Evolutionary conservation across 2,113 vertebrate genomes (phyloP).

Genomic region (Tachysurus fulvidraco): DNA sequence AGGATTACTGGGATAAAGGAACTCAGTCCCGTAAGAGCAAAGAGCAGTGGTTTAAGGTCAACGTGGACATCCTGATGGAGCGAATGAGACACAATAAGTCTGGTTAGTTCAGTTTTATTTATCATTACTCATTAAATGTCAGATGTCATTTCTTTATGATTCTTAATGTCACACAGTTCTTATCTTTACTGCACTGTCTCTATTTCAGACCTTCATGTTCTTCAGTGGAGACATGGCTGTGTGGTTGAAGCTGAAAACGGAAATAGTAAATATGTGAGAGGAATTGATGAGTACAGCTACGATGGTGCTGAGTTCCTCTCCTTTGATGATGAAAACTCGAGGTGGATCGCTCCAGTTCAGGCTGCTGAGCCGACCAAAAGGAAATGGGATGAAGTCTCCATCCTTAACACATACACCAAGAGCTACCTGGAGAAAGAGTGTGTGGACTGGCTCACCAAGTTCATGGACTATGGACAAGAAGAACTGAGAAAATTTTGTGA

Average conservation of each 20-base stretch:
- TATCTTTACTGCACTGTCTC: neutral
- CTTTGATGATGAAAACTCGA: constrained; percentile 42
- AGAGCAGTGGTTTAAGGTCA: constrained; percentile 60
- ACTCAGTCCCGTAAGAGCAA: constrained; percentile 54
- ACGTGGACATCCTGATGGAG: constrained; percentile 52
- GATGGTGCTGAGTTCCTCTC: constrained; percentile 53
- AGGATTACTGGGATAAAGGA: constrained; percentile 57
- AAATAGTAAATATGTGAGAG: neutral
- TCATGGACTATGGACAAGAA: constrained; percentile 20
- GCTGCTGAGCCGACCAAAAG: constrained; percentile 41
- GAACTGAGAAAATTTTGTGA: neutral
- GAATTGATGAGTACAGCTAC: constrained; percentile 53
- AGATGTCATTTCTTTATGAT: neutral
- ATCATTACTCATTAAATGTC: neutral
- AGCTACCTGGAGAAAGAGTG: constrained; percentile 54
- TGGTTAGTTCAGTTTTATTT: constrained; percentile 10
- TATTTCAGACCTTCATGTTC: constrained; percentile 20
- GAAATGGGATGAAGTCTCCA: constrained; percentile 51
- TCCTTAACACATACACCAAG: constrained; percentile 56
- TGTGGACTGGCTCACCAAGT: constrained; percentile 51
- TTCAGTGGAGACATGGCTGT: constrained; percentile 52
- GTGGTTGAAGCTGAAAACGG: neutral
- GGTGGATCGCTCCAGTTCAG: constrained; percentile 45
- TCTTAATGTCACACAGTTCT: neutral
- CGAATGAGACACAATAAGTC: constrained; percentile 48